Base-by-base conservation (phyloP, 2,888 invertebrate genomes). In the Eristalis pertinax region DNA sequence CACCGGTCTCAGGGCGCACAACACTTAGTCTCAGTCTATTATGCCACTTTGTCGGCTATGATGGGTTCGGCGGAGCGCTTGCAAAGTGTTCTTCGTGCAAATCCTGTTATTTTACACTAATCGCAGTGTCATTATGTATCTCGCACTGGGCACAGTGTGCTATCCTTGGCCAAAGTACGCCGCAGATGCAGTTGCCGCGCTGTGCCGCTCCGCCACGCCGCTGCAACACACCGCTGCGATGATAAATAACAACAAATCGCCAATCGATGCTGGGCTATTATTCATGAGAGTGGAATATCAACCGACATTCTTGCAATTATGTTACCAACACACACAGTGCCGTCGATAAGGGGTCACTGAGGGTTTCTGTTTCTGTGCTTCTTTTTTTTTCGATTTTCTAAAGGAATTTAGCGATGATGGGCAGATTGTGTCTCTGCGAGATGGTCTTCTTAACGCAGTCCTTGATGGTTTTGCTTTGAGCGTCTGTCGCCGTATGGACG, bases 41-140 rank as follows among this genome's bases (percentile, higher is more conserved):
- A 79, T 79, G 79, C 26, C 15, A 74, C 63, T 75, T 75, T 80
- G 56, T 72, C 24, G 77, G 35, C 58, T 38, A 60, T 70, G 24
- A 50, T 62, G 60, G 60, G 26, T 60, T 13, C 26, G 35, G 67
- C 41, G 24, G 63, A 41, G 29, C 41, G 65, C 74, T n/a, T 26
- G 41, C 50, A 60, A 35, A 77, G 65, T 72, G 68, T 43, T 77
- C 68, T 64, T 62, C 56, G 73, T 69, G 64, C 65, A 75, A 65
- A 86, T 86, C 86, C 86, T 75, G 86, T 86, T 86, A 83, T 86
- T 86, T 83, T 72, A 56, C 67, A 83, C 83, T 83, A 83, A 86
- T 86, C 83, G 75, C 62, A 24, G 74, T 72, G 74, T 75, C 83
- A 86, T 86, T 86, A 83, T 50, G 50, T 50, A 50, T 67, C 24